Conservation (phyloP, 2,113 vertebrate species). For the Haplochromis burtoni region DNA sequence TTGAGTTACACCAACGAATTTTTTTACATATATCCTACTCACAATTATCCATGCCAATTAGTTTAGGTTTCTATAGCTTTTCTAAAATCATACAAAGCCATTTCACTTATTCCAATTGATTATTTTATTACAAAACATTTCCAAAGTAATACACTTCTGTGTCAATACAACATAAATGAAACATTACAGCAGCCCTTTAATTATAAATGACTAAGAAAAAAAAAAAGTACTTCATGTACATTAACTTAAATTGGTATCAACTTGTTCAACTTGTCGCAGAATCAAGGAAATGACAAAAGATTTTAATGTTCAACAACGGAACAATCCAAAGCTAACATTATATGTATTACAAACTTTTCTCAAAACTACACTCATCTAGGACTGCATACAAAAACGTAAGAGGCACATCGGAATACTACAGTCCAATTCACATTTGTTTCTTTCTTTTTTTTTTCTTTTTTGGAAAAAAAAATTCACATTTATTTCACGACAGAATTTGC, state of each 20-base stretch:
- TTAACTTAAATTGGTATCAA: too few species aligned
- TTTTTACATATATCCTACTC: background rate
- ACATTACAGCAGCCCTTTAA: too few species aligned
- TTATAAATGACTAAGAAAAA: too few species aligned
- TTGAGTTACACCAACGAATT: too few species aligned
- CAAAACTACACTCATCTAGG: background rate
- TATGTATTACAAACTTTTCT: background rate
- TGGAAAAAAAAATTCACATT: background rate
- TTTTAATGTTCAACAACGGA: background rate
- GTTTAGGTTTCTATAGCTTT: background rate
- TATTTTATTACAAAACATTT: background rate
- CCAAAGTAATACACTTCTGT: too few species aligned
- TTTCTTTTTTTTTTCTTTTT: too few species aligned
- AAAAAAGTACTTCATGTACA: too few species aligned
- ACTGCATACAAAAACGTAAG: background rate
- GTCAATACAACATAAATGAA: too few species aligned
- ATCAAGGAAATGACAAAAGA: background rate
- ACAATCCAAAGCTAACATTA: background rate
- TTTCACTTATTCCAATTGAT: background rate
- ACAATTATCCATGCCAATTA: background rate
- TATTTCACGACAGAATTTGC: background rate
- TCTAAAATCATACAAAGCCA: background rate
- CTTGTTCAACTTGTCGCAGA: too few species aligned
- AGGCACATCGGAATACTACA: background rate
- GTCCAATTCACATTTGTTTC: background rate